Conservation (phyloP, 2,113 vertebrate species). For the Anser brachyrhynchus region DNA sequence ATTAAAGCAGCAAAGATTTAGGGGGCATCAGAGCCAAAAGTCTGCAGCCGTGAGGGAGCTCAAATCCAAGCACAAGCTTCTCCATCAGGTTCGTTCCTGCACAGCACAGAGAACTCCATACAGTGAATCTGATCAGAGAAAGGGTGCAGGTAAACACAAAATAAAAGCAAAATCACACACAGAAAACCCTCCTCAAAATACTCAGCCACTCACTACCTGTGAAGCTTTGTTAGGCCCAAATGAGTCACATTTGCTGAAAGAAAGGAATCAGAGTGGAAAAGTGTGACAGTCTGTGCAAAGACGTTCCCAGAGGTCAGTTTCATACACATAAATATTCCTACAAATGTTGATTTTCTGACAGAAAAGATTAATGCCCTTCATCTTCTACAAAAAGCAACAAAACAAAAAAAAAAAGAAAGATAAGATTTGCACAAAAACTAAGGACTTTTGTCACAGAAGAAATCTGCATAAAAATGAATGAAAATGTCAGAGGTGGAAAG, state of each 20-base stretch:
- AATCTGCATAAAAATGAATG: neutral
- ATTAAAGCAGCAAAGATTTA: neutral
- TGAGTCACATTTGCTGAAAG: neutral
- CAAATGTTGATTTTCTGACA: neutral
- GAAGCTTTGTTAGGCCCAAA: neutral
- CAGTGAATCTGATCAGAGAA: rapidly evolving
- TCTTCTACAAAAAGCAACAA: neutral
- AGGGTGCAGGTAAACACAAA: neutral
- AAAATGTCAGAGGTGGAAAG: neutral
- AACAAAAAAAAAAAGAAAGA: neutral
- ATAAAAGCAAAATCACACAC: neutral
- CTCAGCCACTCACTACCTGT: neutral
- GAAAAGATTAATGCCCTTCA: neutral
- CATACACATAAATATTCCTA: neutral
- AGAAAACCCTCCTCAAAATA: neutral
- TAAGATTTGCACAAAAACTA: neutral
- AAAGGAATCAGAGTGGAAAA: neutral
- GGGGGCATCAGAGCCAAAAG: neutral
- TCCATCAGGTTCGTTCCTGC: neutral
- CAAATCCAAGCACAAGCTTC: neutral
- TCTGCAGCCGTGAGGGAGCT: neutral
- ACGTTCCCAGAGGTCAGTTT: neutral
- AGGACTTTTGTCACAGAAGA: neutral
- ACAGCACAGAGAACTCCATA: neutral
- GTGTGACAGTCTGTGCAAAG: neutral